phyloP scores from a whole-genome alignment of 2,797 vertebrate species.

The Pteronotus mesoamericanus region DNA sequence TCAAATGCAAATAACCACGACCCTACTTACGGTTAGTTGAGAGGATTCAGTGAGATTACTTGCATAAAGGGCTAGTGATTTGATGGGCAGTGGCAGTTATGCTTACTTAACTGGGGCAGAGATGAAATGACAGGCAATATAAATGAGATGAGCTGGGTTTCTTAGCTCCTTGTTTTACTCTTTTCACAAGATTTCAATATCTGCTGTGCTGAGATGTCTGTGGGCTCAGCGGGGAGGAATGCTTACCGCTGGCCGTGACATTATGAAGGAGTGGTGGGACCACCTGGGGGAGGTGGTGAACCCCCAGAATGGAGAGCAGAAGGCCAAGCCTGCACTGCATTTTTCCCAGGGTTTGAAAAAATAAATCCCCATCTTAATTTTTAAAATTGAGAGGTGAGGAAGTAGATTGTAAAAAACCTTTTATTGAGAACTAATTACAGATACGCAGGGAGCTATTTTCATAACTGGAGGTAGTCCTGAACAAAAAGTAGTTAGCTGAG shows the following conservation, averaged over 20 bases:
- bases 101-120: not conserved
- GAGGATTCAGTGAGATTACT: not conserved
- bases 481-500: not conserved
- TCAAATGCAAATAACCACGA: not conserved
- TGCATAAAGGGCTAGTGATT: not conserved
- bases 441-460: not conserved
- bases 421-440: slow-evolving; percentile 9
- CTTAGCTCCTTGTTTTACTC: not conserved
- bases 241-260: not conserved
- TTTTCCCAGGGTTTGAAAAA: not conserved
- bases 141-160: not conserved
- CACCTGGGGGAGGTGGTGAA: not conserved
- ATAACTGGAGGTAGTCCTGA: not conserved
- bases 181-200: not conserved
- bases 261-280: not conserved
- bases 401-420: not conserved
- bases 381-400: not conserved
- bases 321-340: not conserved
- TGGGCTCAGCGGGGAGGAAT: not conserved
- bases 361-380: not conserved
- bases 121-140: not conserved
- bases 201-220: slow-evolving; percentile 11
- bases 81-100: not conserved
- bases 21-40: not conserved
- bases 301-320: not conserved